Base-by-base conservation (phyloP, 1,140 invertebrate species). In the Eupeodes corollae region DNA sequence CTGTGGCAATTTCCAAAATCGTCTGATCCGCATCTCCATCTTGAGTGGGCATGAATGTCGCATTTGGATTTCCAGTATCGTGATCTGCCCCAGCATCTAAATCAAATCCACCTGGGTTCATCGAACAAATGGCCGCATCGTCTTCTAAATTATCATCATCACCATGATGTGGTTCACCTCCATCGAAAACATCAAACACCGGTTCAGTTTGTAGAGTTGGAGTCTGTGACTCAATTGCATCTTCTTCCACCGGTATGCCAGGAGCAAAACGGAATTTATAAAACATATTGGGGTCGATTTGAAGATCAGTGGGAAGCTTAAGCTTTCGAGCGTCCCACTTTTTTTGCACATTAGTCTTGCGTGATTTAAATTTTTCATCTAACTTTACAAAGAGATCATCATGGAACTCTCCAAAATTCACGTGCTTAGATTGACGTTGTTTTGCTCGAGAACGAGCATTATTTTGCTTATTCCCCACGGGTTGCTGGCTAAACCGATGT, bases 301-400 rank as follows among this genome's bases (percentile, higher is more conserved):
- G 48, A 2, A 54, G 57, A 37, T 63, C 63, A 0, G 57, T 59
- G 6, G 66, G 66, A n/a, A 68, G 39, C 26, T 58, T 51, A 3
- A 68, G 40, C 40, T 65, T 68, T 5, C 59, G 58, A 15, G 61
- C 26, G 52, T 68, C 65, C 66, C 66, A 68, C 44, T 59, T 59
- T 46, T 68, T 68, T 32, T 63, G 65, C 34, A 50, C 57, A 35
- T 67, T 68, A 0, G 52, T 56, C 44, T 59, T 61, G 2, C 61
- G 57, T 43, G 52, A 37, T 40, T 64, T 67, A 6, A 47, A 53
- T 6, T 52, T 58, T 3, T 52, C 38, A 18, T 63, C 60, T 2
- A 61, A 40, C 9, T 51, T 47, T 18, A 59, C 46, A 32, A 64
- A 67, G 0, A 55, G 47, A 33, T 51, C 53, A 26, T 59, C 58